Base-by-base conservation (phyloP, 2,888 invertebrate genomes). In the Apotomis turbidana region DNA sequence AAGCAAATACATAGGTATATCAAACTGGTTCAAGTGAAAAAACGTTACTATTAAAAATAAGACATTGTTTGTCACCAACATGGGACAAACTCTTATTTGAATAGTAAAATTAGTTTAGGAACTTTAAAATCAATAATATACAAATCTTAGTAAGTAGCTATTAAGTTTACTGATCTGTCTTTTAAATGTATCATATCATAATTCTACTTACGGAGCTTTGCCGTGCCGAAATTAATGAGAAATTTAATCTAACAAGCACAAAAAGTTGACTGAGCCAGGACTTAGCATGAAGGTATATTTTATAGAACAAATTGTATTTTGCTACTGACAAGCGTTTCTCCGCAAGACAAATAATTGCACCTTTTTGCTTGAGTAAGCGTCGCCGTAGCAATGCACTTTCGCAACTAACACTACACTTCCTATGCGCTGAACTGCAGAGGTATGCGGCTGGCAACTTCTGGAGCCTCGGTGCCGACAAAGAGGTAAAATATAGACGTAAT, bases 401-500 rank as follows among this genome's bases (percentile, higher is more conserved):
- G 57, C 57, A 66, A 46, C 55, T 13, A 60, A 62, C 55, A 62
- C 57, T 46, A 49, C 38, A 46, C 54, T 71, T 71, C 71, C 66
- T 71, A 44, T 5, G 6, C 38, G 68, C 68, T 58, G 64, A 66
- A 58, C 68, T 68, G 58, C 49, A 66, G 57, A 70, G 75, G 63
- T 74, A 74, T 74, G 74, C 71, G 68, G 72, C 63, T 77, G 74
- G 78, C 79, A 74, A 76, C 75, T 77, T 66, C 78, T 77, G 72
- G 73, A 74, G 74, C 78, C 81, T 80, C 80, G 81, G 78, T 80
- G 81, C 84, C 85, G 85, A 85, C 87, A 85, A 86, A 86, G 83
- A 82, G 80, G 81, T 85, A 83, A 86, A 84, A 85, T 85, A 85
- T 86, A 79, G 82, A 79, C 76, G 84, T 85, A 86, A 87, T 87